Evolutionary conservation across 1,140 invertebrate species (phyloP).

Genomic region (Pseudachorutes palmiensis): DNA sequence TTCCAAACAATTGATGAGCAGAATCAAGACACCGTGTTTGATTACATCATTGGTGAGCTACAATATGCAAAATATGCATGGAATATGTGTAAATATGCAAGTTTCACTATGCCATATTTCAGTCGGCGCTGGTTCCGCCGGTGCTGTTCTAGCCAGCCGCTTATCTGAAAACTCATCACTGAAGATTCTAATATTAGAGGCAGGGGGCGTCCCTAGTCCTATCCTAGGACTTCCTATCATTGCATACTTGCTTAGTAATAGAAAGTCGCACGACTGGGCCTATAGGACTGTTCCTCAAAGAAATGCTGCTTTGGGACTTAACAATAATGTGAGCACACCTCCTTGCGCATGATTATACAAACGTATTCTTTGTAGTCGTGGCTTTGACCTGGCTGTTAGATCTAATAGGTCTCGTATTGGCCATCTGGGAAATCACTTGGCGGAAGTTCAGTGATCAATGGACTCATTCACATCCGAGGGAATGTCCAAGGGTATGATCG

Average conservation of each 20-base stretch:
- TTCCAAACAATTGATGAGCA: not conserved
- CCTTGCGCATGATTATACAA: too few species aligned
- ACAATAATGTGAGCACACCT: not conserved
- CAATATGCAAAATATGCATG: not conserved
- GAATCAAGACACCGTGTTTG: slow-evolving; percentile 16
- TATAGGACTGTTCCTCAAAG: slow-evolving; percentile 11
- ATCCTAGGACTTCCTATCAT: slow-evolving; percentile 5
- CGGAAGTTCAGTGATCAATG: slow-evolving; percentile 56
- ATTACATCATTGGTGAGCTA: slow-evolving; percentile 30
- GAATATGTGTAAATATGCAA: not conserved
- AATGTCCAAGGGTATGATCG: slow-evolving; percentile 72
- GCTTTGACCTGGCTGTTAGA: too few species aligned
- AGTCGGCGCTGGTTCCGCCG: slow-evolving; percentile 12
- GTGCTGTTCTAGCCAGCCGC: not conserved
- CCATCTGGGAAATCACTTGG: slow-evolving; percentile 45
- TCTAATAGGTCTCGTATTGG: slow-evolving; percentile 35
- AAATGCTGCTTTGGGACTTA: slow-evolving; percentile 9
- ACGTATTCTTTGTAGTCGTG: too few species aligned
- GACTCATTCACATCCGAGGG: slow-evolving; percentile 61
- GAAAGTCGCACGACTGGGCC: not conserved
- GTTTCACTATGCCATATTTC: not conserved
- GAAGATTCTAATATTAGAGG: slow-evolving; percentile 66
- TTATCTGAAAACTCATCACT: not conserved
- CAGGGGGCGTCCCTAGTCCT: slow-evolving; percentile 42
- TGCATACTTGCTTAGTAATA: not conserved